These are phyloP conservation scores for Pseudorhombus dupliciocellatus DNA, from an alignment of 2,113 vertebrate genomes.

Conservation along the genomic window DNA sequence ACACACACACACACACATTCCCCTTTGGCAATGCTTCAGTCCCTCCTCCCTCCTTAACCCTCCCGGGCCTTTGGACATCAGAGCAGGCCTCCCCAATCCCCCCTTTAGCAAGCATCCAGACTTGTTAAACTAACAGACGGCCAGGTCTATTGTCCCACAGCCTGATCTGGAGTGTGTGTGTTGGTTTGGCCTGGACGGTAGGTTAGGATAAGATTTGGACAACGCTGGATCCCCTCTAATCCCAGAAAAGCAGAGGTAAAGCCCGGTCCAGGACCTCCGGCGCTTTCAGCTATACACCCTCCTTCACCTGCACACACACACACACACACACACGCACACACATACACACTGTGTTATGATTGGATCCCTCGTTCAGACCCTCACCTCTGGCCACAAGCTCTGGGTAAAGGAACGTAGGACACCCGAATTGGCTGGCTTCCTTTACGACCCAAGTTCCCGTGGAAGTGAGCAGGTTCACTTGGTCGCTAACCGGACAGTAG, in stretches of 20 bases:
- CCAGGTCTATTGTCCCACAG: conserved; percentile 70
- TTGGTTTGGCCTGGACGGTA: conserved; percentile 72
- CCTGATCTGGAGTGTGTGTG: conserved; percentile 68
- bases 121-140: conserved; percentile 72
- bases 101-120: conserved; percentile 66
- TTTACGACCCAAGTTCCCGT: no score
- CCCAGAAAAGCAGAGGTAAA: conserved; percentile 65
- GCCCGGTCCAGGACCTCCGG: conserved; percentile 53
- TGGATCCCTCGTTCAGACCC: not conserved
- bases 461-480: not conserved
- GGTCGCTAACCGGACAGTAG: not conserved
- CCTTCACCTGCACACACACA: conserved; percentile 57
- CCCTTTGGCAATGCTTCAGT: conserved; percentile 41
- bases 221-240: conserved; percentile 75
- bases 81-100: conserved; percentile 63
- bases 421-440: no score
- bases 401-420: no score
- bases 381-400: no score
- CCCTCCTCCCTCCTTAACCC: conserved; percentile 27
- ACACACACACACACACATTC: conserved; percentile 47
- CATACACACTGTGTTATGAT: conserved; percentile 26
- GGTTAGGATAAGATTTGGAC: conserved; percentile 76
- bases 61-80: conserved; percentile 59
- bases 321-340: conserved; percentile 16
- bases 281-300: conserved; percentile 40